Evolutionary conservation across 2,797 vertebrate species (phyloP).

Genomic region (Amphiprion clarkii): DNA sequence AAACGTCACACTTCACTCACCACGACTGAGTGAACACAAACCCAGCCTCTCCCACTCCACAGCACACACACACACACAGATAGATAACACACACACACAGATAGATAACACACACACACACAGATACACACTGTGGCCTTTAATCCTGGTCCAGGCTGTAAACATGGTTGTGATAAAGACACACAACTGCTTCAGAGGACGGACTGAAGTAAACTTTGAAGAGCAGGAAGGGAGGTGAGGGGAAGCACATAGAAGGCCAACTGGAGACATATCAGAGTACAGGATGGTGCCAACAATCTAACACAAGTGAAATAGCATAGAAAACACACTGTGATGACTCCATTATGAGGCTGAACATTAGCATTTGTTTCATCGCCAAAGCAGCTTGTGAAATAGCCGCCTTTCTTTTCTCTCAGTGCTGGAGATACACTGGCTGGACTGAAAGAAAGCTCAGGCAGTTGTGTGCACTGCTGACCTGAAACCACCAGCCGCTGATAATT

Average conservation of each 20-base stretch:
- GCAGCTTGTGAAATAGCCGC: neutral
- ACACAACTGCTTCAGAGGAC: neutral
- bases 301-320: neutral
- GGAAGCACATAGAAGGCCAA: neutral
- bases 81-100: slow-evolving; percentile 4
- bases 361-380: slow-evolving; percentile 9
- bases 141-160: slow-evolving; percentile 58
- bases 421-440: neutral
- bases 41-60: slow-evolving; percentile 11
- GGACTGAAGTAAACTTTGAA: slow-evolving; percentile 26
- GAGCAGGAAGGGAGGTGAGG: slow-evolving; percentile 12
- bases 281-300: neutral
- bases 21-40: slow-evolving; percentile 28
- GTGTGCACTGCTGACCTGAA: slow-evolving; percentile 56
- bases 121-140: slow-evolving; percentile 26
- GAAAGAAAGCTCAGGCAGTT: slow-evolving; percentile 23
- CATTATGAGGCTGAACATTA: neutral
- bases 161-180: slow-evolving; percentile 57
- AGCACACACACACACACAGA: neutral
- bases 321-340: neutral
- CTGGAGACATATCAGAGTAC: slow-evolving; percentile 9
- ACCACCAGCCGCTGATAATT: slow-evolving; percentile 72
- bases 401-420: neutral
- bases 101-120: slow-evolving; percentile 20
- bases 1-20: slow-evolving; percentile 41